phyloP scores from a whole-genome alignment of 2,113 vertebrate genomes.

The Eptesicus fuscus region DNA sequence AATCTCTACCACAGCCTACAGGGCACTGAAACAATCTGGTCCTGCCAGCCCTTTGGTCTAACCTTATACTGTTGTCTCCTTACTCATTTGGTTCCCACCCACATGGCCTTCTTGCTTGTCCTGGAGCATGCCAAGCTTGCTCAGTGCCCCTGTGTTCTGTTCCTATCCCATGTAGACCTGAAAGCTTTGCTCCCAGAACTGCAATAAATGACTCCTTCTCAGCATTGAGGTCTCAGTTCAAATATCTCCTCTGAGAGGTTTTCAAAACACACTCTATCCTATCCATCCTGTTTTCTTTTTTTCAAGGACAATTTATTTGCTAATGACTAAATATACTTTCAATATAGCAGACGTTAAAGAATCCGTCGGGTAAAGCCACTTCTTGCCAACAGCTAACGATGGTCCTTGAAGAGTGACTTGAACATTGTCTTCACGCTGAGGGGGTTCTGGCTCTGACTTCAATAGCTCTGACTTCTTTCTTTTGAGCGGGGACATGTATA shows the following conservation, averaged over 20 bases:
- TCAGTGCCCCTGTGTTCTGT: background rate
- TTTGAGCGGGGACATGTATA: fast-evolving
- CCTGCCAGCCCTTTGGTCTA: background rate
- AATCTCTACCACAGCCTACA: background rate
- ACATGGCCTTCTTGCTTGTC: background rate
- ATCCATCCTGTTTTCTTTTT: background rate
- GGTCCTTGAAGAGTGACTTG: background rate
- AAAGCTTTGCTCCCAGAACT: background rate
- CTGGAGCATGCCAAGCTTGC: fast-evolving
- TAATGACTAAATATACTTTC: background rate
- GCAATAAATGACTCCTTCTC: background rate
- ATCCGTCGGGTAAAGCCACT: background rate
- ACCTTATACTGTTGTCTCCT: background rate
- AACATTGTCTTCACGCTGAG: background rate
- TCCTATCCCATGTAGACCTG: fast-evolving
- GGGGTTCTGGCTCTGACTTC: background rate
- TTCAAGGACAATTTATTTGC: constrained; percentile 17
- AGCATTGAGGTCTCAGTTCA: background rate
- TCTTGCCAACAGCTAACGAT: background rate
- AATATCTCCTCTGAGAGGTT: background rate
- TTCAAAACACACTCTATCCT: background rate
- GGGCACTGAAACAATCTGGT: background rate
- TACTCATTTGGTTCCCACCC: background rate
- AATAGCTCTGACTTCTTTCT: too few relatives aligned
- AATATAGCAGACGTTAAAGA: background rate